These are phyloP conservation scores for Furcifer pardalis DNA, from an alignment of 2,797 vertebrate species.

Conservation along the genomic window DNA sequence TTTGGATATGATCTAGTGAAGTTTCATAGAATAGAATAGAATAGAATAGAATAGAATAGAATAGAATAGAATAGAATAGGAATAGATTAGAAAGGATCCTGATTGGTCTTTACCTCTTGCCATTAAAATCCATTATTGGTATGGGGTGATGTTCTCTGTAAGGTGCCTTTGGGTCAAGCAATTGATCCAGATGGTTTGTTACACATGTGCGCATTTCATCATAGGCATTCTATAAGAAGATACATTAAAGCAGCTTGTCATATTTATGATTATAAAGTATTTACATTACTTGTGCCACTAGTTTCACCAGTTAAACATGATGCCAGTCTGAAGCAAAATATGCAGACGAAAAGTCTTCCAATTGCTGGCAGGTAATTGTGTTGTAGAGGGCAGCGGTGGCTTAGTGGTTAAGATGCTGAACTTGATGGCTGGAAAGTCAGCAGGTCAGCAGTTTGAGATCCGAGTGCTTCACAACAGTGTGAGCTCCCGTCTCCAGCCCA, in stretches of 20 bases:
- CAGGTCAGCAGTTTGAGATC: too few species aligned
- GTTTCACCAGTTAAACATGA: background rate
- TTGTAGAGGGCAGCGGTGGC: too few species aligned
- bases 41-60: too few species aligned
- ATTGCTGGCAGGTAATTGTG: too few species aligned
- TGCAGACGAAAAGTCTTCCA: too few species aligned
- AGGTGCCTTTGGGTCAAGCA: constrained; percentile 63
- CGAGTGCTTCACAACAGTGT: too few species aligned
- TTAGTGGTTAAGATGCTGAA: too few species aligned
- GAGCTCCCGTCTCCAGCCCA: too few species aligned
- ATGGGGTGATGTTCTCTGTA: constrained; percentile 75
- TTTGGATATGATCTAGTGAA: background rate
- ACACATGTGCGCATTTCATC: constrained; percentile 67
- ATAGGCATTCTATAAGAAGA: constrained; percentile 67
- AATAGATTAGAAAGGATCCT: background rate
- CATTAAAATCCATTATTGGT: constrained; percentile 70
- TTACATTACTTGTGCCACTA: background rate
- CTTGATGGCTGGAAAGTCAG: too few species aligned
- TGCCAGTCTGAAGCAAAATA: too few species aligned
- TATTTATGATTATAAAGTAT: background rate
- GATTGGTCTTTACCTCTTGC: constrained; percentile 69
- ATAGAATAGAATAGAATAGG: too few species aligned
- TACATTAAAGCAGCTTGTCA: background rate
- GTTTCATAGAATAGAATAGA: background rate
- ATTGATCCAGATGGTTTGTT: constrained; percentile 44